phyloP scores from a whole-genome alignment of 2,113 vertebrate genomes.

The Triplophysa rosa region DNA sequence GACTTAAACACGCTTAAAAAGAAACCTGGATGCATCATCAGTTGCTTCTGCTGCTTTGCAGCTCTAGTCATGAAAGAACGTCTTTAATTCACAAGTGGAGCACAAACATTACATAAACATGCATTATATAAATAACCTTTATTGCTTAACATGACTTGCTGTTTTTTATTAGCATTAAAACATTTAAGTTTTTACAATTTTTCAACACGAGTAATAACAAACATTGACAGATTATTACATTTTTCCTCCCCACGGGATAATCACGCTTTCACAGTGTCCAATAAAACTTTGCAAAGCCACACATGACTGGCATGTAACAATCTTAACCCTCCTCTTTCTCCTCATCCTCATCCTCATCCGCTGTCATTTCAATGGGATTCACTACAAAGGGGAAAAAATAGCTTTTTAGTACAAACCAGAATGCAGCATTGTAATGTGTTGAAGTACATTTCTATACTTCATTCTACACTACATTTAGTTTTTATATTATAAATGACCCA shows the following conservation, averaged over 20 bases:
- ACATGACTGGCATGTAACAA: not conserved
- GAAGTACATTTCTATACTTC: not conserved
- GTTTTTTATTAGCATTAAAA: constrained; percentile 27
- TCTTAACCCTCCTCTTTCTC: not conserved
- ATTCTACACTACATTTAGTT: too few species aligned
- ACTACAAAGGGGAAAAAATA: constrained; percentile 33
- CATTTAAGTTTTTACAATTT: not conserved
- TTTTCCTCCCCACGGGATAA: not conserved
- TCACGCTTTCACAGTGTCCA: not conserved
- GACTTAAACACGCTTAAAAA: too few species aligned
- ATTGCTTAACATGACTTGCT: not conserved
- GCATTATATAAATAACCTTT: not conserved
- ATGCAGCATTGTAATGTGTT: not conserved
- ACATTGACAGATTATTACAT: not conserved
- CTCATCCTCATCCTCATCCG: not conserved
- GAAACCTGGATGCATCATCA: too few species aligned
- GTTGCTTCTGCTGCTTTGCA: too few species aligned
- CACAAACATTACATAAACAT: not conserved
- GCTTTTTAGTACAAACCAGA: not conserved
- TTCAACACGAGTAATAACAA: not conserved
- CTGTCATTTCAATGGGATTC: constrained; percentile 46
- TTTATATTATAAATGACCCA: too few species aligned
- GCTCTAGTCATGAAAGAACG: too few species aligned
- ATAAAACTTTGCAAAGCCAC: not conserved
- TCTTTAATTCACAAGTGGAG: too few species aligned